Base-by-base conservation (phyloP, 2,113 vertebrate species). In the Ahaetulla prasina region DNA sequence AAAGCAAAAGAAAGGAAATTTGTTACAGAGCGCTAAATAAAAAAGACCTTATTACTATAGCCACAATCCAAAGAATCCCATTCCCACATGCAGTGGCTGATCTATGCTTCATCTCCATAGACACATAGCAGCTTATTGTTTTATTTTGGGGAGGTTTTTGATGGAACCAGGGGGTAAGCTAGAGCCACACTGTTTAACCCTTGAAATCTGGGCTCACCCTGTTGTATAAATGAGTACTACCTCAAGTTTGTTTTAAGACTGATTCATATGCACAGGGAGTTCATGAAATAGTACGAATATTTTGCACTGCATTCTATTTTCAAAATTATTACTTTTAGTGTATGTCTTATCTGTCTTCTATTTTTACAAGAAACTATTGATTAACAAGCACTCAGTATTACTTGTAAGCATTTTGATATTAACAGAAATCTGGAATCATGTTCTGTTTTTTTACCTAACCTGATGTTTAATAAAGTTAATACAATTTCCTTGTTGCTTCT, bases 401-500 rank as follows among this genome's bases (percentile, higher is more conserved):
- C 47, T 85, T 18, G 25, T 39, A 91, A 47, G 22, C 23, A 90
- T 1, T 0, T 18, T 85, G 2, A 3, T 14, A 16, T 1, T 92
- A 27, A 16, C 92, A 89, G 68, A 10, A 12, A 53, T 68, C 74
- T 30, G 50, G n/a, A 43, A 95, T 47, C 0, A 0, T 87, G 35
- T 52, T 92, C 39, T 30, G 27, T 11, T 12, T 87, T 87, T 87
- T 80, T 80, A 54, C 27, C 50, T 92, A 89, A 89, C 27, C 25
- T 47, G 60, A 39, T n/a, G 2, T 89, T 80, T 88, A 92, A 89
- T 92, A 92, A 92, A 92, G n/a, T 47, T 88, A 92, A 92, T 92
- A 88, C 88, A 88, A 74, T 18, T 49, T 80, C 43, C 22, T 74
- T 11, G 43, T 22, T 8, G 3, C 4, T 74, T 74, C 85, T 88